Evolutionary conservation across 1,140 invertebrate species (phyloP), one percentile per base, ranked within the genome.

Genomic region (Sinonovacula constricta): DNA sequence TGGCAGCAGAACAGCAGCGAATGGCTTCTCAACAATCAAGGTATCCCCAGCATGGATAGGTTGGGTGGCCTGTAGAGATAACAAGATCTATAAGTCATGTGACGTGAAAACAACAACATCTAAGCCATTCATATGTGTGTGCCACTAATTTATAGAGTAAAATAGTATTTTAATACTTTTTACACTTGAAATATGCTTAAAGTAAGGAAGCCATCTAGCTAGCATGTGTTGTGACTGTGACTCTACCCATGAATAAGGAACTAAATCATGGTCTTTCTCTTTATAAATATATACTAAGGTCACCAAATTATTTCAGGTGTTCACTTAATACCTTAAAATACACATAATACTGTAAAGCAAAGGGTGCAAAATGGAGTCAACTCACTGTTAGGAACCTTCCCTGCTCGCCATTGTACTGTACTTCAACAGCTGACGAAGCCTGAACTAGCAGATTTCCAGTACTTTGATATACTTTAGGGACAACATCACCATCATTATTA

Each of bases 21-120:
- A 94, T 3, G 97, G 94, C 84, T 93, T 93, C 87, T 98, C 96
- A 51, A 94, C 91, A 36, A 94, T 94, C 33, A 98, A 84, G 22
- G 96, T 91, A 91, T 97, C 95, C 0, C 96, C 96, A 1, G 94
- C 88, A 0, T 94, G 88, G 36, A 97, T 82, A 33, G 94, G 91
- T 83, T 95, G 93, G 0, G 95, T 95, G 2, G 88, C 88, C 88
- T 90, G 59, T n/a, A 83, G 80, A 74, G n/a, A n/a, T n/a, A n/a
- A n/a, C n/a, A n/a, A n/a, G n/a, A n/a, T n/a, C n/a, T n/a, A n/a
- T n/a, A 68, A 66, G 26, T 65, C 26, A 22, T 1, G 53, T 56
- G 18, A 33, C 36, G 22, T 31, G 54, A 59, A n/a, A n/a, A n/a
- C n/a, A 63, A n/a, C 26, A 33, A 15, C 30, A 65, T n/a, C 62